Conservation (phyloP, 2,113 vertebrate species). For the Pavo muticus region DNA sequence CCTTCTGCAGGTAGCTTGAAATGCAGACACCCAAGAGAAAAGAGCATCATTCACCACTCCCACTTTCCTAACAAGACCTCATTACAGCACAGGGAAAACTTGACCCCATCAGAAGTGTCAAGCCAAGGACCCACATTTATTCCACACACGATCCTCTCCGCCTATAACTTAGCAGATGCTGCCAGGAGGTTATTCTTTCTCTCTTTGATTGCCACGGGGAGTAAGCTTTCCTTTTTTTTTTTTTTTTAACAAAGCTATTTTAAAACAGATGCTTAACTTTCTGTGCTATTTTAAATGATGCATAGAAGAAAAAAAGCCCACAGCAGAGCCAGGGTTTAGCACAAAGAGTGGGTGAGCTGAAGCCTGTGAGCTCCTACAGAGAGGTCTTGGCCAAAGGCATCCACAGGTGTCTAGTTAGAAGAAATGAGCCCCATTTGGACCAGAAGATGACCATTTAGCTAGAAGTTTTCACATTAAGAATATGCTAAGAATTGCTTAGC, state of each 20-base stretch:
- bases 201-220: constrained; percentile 36
- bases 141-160: constrained; percentile 23
- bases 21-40: constrained; percentile 70
- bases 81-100: constrained; percentile 65
- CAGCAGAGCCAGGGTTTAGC: background rate
- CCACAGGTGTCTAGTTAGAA: background rate
- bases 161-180: constrained; percentile 37
- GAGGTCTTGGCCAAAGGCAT: background rate
- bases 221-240: constrained; percentile 55
- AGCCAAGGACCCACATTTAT: constrained; percentile 58
- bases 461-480: background rate
- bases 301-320: constrained; percentile 8
- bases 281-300: constrained; percentile 62
- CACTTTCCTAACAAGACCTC: constrained; percentile 73
- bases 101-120: constrained; percentile 72
- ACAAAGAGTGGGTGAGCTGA: background rate
- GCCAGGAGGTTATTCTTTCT: background rate
- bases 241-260: constrained; percentile 62
- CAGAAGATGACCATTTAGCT: background rate
- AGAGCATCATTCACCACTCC: constrained; percentile 42
- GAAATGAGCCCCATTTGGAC: background rate
- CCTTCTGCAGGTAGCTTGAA: constrained; percentile 52
- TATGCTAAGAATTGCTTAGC: background rate
- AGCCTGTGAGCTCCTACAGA: background rate
- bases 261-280: constrained; percentile 62